Evolutionary conservation across 1,140 invertebrate species (phyloP).

Genomic region (Lucilia sericata): DNA sequence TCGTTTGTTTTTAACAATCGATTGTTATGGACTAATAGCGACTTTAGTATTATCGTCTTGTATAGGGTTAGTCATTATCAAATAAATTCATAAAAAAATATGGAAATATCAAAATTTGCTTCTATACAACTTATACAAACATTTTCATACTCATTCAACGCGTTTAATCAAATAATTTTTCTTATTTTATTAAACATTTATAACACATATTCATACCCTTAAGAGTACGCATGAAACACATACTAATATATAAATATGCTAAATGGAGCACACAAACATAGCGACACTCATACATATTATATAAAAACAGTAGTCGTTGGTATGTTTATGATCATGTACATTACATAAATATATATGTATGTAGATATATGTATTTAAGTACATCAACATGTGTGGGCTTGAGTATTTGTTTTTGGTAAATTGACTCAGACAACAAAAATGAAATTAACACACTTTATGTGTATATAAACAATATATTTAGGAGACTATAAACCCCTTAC

Average conservation of each 20-base stretch:
- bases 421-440: conserved; percentile 37
- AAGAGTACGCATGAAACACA: neutral
- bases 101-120: neutral
- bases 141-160: neutral
- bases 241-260: neutral
- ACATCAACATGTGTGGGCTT: neutral
- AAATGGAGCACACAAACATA: neutral
- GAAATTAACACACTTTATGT: conserved; percentile 43
- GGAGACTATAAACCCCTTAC: conserved; percentile 26
- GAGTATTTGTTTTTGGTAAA: neutral
- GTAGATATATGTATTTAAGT: too few species aligned
- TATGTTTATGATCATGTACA: too few species aligned
- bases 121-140: neutral
- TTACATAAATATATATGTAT: too few species aligned
- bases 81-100: neutral
- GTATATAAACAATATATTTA: conserved; percentile 41
- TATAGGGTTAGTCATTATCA: neutral
- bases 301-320: too few species aligned
- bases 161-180: conserved; percentile 16
- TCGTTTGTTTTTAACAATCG: too few species aligned
- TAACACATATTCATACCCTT: neutral
- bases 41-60: too few species aligned
- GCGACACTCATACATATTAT: neutral
- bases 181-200: neutral
- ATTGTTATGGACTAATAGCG: too few species aligned